A percentile compares a stretch with the other conserved stretches of the same genome.
Conservation (phyloP, 2,888 invertebrate species). For the Perizoma flavofasciatum region DNA sequence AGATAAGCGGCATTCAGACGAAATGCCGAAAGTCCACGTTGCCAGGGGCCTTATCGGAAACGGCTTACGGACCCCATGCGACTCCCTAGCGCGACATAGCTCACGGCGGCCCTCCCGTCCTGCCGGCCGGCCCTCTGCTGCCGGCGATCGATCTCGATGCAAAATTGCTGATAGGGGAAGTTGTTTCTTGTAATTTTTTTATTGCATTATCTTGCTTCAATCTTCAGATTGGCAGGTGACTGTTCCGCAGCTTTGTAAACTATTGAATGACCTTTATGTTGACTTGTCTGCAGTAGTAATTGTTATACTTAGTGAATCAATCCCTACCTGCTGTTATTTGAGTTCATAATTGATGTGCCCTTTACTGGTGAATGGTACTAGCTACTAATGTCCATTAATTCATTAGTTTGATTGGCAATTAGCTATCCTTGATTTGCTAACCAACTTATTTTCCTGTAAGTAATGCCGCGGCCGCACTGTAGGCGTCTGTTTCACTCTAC, state of each 20-base stretch:
- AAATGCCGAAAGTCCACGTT: slow-evolving; percentile 59
- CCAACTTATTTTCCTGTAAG: too few species aligned
- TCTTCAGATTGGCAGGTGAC: slow-evolving; percentile 44
- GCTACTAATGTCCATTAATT: too few species aligned
- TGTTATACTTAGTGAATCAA: too few species aligned
- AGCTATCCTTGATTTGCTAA: too few species aligned
- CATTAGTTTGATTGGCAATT: too few species aligned
- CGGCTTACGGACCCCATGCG: slow-evolving; percentile 83
- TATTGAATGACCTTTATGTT: slow-evolving; percentile 28
- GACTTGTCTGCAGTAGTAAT: background rate
- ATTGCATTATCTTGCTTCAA: slow-evolving; percentile 57
- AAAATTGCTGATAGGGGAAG: slow-evolving; percentile 73
- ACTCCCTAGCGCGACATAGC: slow-evolving; percentile 78
- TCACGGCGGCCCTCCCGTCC: slow-evolving; percentile 56
- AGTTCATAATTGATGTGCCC: too few species aligned
- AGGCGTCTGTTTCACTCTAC: too few species aligned
- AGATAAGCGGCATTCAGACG: slow-evolving; percentile 73
- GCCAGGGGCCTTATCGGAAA: slow-evolving; percentile 81
- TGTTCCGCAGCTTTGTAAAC: slow-evolving; percentile 35
- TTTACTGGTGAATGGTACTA: too few species aligned
- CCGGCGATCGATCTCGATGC: slow-evolving; percentile 80
- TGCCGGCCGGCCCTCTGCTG: slow-evolving; percentile 43
- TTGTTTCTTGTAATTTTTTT: slow-evolving; percentile 73
- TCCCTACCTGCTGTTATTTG: too few species aligned
- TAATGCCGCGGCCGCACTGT: too few species aligned